Conservation (phyloP, 2,797 vertebrate species). For the Manis crassicaudata region DNA sequence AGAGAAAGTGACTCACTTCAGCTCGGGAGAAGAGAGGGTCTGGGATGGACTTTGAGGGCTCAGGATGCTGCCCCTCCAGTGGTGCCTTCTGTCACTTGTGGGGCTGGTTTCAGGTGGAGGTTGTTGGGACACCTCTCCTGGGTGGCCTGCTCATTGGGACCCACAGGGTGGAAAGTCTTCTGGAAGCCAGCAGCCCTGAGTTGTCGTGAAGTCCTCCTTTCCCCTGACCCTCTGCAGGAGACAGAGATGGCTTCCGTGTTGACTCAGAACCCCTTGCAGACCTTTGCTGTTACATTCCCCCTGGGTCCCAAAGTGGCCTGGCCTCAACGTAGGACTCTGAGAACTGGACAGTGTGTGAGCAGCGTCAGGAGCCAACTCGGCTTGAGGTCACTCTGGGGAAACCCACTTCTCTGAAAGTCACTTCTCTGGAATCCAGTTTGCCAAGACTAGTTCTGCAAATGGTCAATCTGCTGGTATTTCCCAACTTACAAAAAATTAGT, state of each 20-base stretch:
- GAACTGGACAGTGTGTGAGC: background rate
- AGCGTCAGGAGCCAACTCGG: rapidly evolving
- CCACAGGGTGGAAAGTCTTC: rapidly evolving
- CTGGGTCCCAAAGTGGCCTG: rapidly evolving
- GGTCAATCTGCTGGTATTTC: background rate
- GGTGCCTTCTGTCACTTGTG: rapidly evolving
- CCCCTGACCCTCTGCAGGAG: background rate
- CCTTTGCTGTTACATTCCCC: rapidly evolving
- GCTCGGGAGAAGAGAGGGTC: background rate
- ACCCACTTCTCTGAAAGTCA: background rate
- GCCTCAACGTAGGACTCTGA: background rate
- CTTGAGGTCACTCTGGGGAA: background rate
- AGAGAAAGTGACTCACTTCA: background rate
- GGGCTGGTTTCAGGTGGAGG: no score
- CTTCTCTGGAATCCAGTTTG: slow-evolving; percentile 18
- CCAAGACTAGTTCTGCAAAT: background rate
- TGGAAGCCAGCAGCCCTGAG: background rate
- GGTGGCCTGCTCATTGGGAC: rapidly evolving
- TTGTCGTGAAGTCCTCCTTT: background rate
- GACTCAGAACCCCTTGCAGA: background rate
- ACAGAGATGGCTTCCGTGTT: rapidly evolving
- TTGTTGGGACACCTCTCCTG: no score
- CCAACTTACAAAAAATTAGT: background rate
- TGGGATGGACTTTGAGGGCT: background rate
- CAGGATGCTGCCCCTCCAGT: rapidly evolving